These are phyloP conservation scores for Astyanax mexicanus DNA, from an alignment of 2,797 vertebrate species.

Conservation along the genomic window DNA sequence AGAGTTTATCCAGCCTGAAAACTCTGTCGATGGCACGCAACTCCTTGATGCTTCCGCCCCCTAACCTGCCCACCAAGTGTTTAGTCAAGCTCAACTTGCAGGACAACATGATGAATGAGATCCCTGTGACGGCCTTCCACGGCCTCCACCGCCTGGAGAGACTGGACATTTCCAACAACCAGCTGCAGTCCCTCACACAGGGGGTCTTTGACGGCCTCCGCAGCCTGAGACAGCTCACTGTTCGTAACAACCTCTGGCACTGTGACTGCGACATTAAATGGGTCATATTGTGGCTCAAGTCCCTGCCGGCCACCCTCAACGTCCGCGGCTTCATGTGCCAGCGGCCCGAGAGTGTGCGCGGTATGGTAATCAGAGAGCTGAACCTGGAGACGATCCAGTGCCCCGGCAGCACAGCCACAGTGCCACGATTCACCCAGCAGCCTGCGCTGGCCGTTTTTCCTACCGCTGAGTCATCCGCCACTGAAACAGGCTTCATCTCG, in stretches of 20 bases:
- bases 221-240: conserved; percentile 91
- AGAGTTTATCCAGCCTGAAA: conserved; percentile 87
- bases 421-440: conserved; percentile 70
- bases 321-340: conserved; percentile 96
- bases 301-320: conserved; percentile 88
- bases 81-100: conserved; percentile 90
- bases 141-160: conserved; percentile 88
- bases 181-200: conserved; percentile 84
- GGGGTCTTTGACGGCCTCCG: conserved; percentile 90
- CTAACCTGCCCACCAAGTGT: conserved; percentile 85
- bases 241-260: conserved; percentile 93
- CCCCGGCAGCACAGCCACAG: conserved; percentile 75
- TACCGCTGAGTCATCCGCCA: conserved; percentile 62
- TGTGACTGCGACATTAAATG: conserved; percentile 94
- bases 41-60: conserved; percentile 88
- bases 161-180: conserved; percentile 94
- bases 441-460: conserved; percentile 67
- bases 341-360: conserved; percentile 90
- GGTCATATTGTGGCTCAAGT: conserved; percentile 92
- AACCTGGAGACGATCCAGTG: conserved; percentile 90
- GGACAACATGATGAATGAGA: conserved; percentile 93
- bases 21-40: conserved; percentile 93
- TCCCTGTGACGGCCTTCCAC: conserved; percentile 87
- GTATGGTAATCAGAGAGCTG: conserved; percentile 95
- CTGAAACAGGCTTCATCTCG: conserved; percentile 57